Conservation (phyloP, 2,113 vertebrate genomes). For the Eulacestoma nigropectus region DNA sequence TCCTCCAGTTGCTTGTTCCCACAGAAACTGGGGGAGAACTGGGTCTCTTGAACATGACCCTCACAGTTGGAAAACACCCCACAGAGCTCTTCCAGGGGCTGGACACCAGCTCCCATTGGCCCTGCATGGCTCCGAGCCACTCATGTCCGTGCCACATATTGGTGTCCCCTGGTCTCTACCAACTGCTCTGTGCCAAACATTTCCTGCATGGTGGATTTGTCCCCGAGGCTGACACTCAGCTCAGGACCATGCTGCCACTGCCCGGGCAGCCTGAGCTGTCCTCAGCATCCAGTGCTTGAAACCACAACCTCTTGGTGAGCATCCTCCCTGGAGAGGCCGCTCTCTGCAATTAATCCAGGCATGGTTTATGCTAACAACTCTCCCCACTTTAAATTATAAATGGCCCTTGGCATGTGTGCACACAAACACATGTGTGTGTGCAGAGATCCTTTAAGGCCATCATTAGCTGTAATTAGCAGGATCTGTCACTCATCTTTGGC, state of each 20-base stretch:
- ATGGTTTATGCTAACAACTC: slow-evolving; percentile 40
- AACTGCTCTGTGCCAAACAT: accelerated
- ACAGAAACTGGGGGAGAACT: neutral
- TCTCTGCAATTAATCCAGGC: slow-evolving; percentile 33
- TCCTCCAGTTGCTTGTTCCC: neutral
- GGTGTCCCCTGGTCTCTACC: neutral
- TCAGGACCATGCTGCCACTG: neutral
- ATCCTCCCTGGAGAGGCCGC: neutral
- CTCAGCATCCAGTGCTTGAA: neutral
- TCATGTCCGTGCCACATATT: neutral
- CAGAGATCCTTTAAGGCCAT: slow-evolving; percentile 64
- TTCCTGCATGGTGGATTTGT: neutral
- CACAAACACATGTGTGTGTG: slow-evolving; percentile 14
- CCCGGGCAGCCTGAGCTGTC: neutral
- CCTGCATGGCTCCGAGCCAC: accelerated
- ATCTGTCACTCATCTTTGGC: slow-evolving; percentile 68
- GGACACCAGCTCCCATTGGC: neutral
- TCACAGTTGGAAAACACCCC: neutral
- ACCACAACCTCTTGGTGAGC: neutral
- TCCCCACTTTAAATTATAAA: slow-evolving; percentile 68
- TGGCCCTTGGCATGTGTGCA: slow-evolving; percentile 58
- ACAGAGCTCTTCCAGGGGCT: neutral
- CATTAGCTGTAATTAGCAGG: slow-evolving; percentile 66
- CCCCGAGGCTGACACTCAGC: neutral
- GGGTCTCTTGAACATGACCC: neutral